Percentiles rank a stretch among this genome's conserved stretches.
These are phyloP conservation scores for Therioaphis trifolii DNA, from an alignment of 2,888 invertebrate genomes.

Conservation along the genomic window DNA sequence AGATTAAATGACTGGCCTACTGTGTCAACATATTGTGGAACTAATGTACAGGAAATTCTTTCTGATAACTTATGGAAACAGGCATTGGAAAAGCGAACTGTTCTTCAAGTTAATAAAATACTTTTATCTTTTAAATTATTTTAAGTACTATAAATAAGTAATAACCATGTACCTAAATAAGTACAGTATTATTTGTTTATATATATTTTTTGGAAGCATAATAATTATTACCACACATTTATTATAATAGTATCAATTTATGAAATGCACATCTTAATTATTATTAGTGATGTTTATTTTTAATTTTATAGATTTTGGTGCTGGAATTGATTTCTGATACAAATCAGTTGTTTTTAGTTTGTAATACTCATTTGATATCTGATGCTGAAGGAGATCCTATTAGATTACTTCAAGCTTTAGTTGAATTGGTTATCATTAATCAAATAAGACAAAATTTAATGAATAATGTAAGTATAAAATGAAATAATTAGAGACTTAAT, in stretches of 20 bases:
- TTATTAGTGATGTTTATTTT: background rate
- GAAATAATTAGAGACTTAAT: background rate
- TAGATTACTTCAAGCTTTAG: constrained; percentile 84
- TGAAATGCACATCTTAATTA: no score
- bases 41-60: constrained; percentile 11
- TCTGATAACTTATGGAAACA: constrained; percentile 14
- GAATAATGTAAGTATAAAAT: constrained; percentile 52
- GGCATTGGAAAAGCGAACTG: constrained; percentile 20
- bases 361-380: constrained; percentile 94
- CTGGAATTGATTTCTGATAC: background rate
- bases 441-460: constrained; percentile 71
- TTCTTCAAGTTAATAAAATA: constrained; percentile 32
- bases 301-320: constrained; percentile 18
- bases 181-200: background rate
- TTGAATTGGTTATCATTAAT: constrained; percentile 78
- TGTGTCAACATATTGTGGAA: background rate
- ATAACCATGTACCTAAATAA: no score
- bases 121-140: background rate
- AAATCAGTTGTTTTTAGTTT: constrained; percentile 69
- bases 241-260: no score
- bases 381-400: constrained; percentile 92
- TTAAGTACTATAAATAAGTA: background rate
- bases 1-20: background rate
- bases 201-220: background rate
- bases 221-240: no score